Base-by-base conservation (phyloP, 2,888 invertebrate genomes). In the Protophormia terraenovae region DNA sequence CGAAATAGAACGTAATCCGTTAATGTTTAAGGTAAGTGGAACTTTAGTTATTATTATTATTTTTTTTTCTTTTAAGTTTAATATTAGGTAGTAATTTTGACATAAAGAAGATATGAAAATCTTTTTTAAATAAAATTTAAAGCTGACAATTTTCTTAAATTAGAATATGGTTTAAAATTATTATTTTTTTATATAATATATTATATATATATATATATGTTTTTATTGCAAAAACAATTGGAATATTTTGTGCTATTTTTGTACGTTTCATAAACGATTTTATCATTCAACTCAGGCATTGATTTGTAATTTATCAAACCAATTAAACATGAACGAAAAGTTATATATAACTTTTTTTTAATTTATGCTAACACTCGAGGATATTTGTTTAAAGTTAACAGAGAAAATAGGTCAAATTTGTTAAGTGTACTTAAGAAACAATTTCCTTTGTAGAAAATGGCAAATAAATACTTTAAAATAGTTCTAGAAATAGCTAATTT, bases 1-100 rank as follows among this genome's bases (percentile, higher is more conserved):
- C 58, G 96, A 96, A 91, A 94, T 95, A 73, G 96, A 96, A 91
- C 90, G 93, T n/a, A 92, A 92, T 90, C 92, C 92, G 14, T 86
- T 92, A 45, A 91, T 92, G 89, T 91, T 91, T 67, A 93, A 93
- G 92, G 93, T 93, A 88, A 91, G 92, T 90, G 55, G 1, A 22
- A 5, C 0, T 14, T 22, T 38, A 32, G 35, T 2, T 8, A n/a
- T n/a, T n/a, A n/a, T n/a, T n/a, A n/a, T 35, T 38, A 55, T 35
- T 22, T 19, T 3, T 5, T 32, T 16, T 29, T 16, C 47, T 16
- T 7, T 50, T 5, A 8, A 8, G 3, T 22, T 12, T 38, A 22
- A 47, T 24, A 35, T 41, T n/a, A 35, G 8, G 35, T 4, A 35
- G 8, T 6, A 6, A 35, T 35, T 35, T 35, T 4, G 35, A 35